Conservation (phyloP, 64 coral and sea anemone species). For the Pocillopora damicornis region DNA sequence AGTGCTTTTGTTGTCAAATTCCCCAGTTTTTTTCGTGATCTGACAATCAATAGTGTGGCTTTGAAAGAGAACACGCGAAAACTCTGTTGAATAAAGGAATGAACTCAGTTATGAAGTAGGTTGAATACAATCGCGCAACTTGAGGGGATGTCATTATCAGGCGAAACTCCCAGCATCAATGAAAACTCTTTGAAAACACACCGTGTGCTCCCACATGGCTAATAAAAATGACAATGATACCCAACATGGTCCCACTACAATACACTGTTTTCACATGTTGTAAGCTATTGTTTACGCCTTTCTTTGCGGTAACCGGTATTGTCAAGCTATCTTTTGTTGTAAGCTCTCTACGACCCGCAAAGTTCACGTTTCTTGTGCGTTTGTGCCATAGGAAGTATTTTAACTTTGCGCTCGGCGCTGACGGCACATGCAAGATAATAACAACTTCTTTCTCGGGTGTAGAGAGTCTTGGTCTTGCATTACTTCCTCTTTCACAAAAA, state of each 20-base stretch:
- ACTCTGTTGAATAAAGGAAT: conserved; percentile 9
- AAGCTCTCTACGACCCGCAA: not conserved
- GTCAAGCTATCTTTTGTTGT: conserved; percentile 21
- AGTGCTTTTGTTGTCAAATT: not conserved
- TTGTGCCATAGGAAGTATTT: not conserved
- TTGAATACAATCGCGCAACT: not conserved
- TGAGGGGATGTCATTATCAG: not conserved
- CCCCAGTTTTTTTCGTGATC: not conserved
- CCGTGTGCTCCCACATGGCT: conserved; percentile 44
- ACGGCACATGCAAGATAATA: not conserved
- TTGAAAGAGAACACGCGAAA: not conserved
- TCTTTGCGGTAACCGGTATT: conserved; percentile 21
- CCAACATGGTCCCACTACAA: conserved; percentile 26
- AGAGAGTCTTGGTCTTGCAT: too few relatives aligned
- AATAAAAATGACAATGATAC: conserved; percentile 36
- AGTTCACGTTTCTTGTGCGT: not conserved
- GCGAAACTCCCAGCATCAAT: not conserved
- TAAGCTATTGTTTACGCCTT: conserved; percentile 39
- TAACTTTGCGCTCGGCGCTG: too few relatives aligned
- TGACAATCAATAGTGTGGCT: not conserved
- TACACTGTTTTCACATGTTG: conserved; percentile 34
- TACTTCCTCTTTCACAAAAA: too few relatives aligned
- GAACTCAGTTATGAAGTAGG: not conserved
- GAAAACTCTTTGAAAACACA: not conserved
- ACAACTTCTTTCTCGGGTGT: too few relatives aligned